Conservation (phyloP, 2,888 invertebrate species). For the Lepas anatifera region DNA sequence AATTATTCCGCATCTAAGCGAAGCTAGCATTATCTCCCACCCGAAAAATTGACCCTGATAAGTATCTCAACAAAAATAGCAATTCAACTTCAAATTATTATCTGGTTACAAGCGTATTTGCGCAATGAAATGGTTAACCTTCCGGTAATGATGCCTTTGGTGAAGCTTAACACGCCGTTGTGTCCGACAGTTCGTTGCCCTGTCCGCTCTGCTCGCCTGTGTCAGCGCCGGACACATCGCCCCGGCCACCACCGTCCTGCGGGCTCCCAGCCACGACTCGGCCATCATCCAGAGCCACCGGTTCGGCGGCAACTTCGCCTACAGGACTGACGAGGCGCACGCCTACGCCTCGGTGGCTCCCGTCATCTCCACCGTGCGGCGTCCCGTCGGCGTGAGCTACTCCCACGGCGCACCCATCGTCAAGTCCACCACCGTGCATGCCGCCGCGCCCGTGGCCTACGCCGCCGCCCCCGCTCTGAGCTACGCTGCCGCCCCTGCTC, state of each 20-base stretch:
- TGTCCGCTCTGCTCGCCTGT: conserved; percentile 23
- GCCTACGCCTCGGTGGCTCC: conserved; percentile 39
- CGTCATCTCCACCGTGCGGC: conserved; percentile 29
- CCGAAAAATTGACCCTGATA: no score
- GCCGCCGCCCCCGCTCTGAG: conserved; percentile 45
- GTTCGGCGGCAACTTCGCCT: conserved; percentile 43
- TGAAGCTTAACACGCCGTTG: no score
- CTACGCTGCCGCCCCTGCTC: conserved; percentile 28
- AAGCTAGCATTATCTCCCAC: no score
- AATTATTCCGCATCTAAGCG: no score
- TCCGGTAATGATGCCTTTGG: no score
- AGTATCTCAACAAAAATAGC: no score
- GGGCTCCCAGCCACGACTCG: conserved; percentile 40
- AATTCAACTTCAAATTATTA: no score
- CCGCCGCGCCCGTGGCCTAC: conserved; percentile 49
- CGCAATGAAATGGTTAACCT: no score
- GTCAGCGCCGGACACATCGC: conserved; percentile 25
- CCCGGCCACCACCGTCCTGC: conserved; percentile 31
- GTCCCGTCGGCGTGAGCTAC: conserved; percentile 34
- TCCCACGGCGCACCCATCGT: conserved; percentile 27
- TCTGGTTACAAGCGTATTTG: no score
- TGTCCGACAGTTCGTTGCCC: conserved; percentile 16
- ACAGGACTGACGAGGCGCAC: conserved; percentile 42
- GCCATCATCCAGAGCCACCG: conserved; percentile 42
- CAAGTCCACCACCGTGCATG: conserved; percentile 35